Evolutionary conservation across 2,888 invertebrate genomes (phyloP).

Genomic region (Caenorhabditis sulstoni): DNA sequence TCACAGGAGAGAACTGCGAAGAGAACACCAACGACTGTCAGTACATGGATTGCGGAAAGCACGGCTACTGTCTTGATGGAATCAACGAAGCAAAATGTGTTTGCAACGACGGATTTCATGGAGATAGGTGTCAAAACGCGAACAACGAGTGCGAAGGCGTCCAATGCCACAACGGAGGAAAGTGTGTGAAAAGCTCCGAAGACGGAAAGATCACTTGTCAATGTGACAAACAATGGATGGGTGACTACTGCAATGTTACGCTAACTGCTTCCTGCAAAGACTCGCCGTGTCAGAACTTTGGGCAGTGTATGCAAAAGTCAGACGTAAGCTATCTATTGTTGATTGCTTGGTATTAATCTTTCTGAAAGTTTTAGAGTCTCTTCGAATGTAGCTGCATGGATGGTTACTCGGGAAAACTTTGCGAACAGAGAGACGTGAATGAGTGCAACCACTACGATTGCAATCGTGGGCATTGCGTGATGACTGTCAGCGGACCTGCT

Average conservation of each 20-base stretch:
- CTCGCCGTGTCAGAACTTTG: slow-evolving; percentile 56
- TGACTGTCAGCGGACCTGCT: slow-evolving; percentile 54
- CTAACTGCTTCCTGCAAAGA: slow-evolving; percentile 32
- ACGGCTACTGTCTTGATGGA: slow-evolving; percentile 68
- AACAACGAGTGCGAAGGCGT: slow-evolving; percentile 65
- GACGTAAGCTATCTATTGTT: slow-evolving; percentile 14
- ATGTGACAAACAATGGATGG: slow-evolving; percentile 69
- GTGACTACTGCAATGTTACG: slow-evolving; percentile 68
- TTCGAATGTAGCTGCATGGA: slow-evolving; percentile 64
- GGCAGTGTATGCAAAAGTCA: slow-evolving; percentile 48
- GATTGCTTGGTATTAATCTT: too few species aligned
- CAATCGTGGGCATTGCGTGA: slow-evolving; percentile 52
- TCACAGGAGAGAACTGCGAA: slow-evolving; percentile 72
- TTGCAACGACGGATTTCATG: slow-evolving; percentile 70
- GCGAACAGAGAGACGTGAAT: slow-evolving; percentile 54
- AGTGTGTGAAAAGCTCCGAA: slow-evolving; percentile 53
- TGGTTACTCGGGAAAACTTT: slow-evolving; percentile 64
- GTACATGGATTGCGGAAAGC: slow-evolving; percentile 47
- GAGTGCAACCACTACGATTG: slow-evolving; percentile 58
- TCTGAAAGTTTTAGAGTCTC: slow-evolving; percentile 17
- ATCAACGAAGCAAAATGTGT: slow-evolving; percentile 66
- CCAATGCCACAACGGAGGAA: slow-evolving; percentile 69
- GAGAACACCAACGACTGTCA: slow-evolving; percentile 71
- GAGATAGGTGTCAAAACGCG: slow-evolving; percentile 63
- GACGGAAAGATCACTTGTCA: slow-evolving; percentile 65